phyloP scores from a whole-genome alignment of 64 coral and sea anemone species.

The Pocillopora verrucosa region DNA sequence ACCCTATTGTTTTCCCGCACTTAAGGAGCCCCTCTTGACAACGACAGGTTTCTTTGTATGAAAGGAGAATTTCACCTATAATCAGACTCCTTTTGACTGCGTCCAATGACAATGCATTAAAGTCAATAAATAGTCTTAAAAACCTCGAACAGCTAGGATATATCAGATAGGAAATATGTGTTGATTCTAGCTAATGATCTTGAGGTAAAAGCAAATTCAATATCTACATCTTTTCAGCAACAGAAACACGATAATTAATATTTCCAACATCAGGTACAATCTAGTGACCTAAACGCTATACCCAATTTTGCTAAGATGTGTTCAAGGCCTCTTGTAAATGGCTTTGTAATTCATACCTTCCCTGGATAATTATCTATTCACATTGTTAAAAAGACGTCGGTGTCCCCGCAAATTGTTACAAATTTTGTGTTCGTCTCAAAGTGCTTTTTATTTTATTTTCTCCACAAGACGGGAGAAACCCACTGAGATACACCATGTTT shows the following conservation, averaged over 20 bases:
- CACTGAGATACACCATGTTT: neutral
- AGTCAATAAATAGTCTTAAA: neutral
- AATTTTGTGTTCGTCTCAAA: neutral
- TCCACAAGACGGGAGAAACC: slow-evolving; percentile 1
- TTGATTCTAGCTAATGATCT: slow-evolving; percentile 8
- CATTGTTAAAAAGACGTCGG: neutral
- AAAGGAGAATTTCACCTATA: slow-evolving; percentile 22
- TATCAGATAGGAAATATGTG: neutral
- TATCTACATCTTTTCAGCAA: neutral
- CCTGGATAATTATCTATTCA: neutral
- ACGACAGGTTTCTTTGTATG: slow-evolving; percentile 8
- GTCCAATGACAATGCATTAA: neutral
- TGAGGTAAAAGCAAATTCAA: neutral
- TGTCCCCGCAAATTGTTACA: neutral
- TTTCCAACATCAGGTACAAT: too few species aligned
- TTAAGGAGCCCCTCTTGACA: neutral
- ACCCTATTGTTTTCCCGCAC: neutral
- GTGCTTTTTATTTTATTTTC: neutral
- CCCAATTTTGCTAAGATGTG: neutral
- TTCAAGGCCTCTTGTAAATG: neutral
- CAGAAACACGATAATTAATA: neutral
- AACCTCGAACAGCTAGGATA: neutral
- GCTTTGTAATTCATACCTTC: neutral
- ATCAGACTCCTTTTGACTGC: neutral
- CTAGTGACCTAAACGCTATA: neutral